phyloP scores from a whole-genome alignment of 2,888 invertebrate genomes.

The Lepetodrilus schrolli region DNA sequence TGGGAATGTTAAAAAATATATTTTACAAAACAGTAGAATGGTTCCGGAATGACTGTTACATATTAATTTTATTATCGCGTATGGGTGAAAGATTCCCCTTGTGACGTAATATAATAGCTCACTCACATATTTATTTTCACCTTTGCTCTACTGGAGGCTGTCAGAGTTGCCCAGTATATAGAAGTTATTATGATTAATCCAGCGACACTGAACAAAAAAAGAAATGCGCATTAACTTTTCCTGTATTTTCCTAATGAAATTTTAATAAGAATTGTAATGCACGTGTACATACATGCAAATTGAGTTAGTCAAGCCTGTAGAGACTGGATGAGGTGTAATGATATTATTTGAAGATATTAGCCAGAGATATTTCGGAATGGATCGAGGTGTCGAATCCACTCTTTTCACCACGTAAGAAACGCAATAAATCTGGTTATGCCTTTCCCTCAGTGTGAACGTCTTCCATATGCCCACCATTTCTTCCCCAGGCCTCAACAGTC shows the following conservation, averaged over 20 bases:
- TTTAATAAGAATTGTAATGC: background rate
- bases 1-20: too few relatives aligned
- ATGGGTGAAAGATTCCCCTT: too few relatives aligned
- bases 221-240: background rate
- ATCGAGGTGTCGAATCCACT: background rate
- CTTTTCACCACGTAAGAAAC: background rate
- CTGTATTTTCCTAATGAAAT: background rate
- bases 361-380: background rate
- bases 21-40: too few relatives aligned
- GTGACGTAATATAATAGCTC: too few relatives aligned
- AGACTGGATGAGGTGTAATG: background rate
- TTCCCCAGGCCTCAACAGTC: background rate
- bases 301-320: background rate
- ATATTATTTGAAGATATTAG: background rate
- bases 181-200: too few relatives aligned
- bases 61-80: too few relatives aligned
- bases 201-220: too few relatives aligned
- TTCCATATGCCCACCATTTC: slow-evolving; percentile 20
- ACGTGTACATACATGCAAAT: too few relatives aligned
- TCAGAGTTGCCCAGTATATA: too few relatives aligned
- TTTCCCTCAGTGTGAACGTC: background rate
- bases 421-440: background rate
- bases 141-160: too few relatives aligned
- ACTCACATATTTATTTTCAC: too few relatives aligned
- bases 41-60: too few relatives aligned